phyloP scores from a whole-genome alignment of 2,113 vertebrate genomes.

The Excalfactoria chinensis region DNA sequence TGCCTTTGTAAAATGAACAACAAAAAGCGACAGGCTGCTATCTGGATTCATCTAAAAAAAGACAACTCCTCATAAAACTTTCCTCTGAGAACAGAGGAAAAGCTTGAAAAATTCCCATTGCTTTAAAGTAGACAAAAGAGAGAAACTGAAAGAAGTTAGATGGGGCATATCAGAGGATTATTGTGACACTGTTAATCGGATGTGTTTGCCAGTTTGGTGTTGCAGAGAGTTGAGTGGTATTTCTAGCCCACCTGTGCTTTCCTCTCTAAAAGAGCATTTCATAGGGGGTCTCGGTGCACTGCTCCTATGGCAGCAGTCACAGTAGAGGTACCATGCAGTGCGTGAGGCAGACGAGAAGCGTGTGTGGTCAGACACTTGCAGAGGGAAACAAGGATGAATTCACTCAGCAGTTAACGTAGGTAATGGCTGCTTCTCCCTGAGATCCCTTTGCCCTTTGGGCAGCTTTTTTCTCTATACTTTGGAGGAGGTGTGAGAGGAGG shows the following conservation, averaged over 20 bases:
- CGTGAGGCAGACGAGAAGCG: fast-evolving
- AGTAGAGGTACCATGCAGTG: neutral
- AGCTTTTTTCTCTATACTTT: neutral
- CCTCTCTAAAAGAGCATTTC: neutral
- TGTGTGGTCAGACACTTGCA: neutral
- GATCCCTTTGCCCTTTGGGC: neutral
- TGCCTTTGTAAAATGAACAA: neutral
- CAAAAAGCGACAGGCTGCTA: neutral
- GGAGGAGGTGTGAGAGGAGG: slow-evolving; percentile 6
- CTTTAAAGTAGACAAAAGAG: neutral
- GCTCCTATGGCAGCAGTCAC: neutral
- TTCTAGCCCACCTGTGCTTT: neutral
- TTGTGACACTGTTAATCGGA: neutral
- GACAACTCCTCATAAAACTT: neutral
- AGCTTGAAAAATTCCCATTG: neutral
- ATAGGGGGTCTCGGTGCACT: neutral
- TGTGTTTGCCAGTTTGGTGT: neutral
- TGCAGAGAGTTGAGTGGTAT: neutral
- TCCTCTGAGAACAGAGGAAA: neutral
- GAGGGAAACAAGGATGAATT: neutral
- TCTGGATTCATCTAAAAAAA: neutral
- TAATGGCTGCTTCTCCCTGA: neutral
- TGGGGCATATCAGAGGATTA: neutral
- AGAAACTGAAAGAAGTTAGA: neutral
- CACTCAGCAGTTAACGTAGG: neutral